Evolutionary conservation across 2,888 invertebrate species (phyloP).

Genomic region (Epinotia demarniana): DNA sequence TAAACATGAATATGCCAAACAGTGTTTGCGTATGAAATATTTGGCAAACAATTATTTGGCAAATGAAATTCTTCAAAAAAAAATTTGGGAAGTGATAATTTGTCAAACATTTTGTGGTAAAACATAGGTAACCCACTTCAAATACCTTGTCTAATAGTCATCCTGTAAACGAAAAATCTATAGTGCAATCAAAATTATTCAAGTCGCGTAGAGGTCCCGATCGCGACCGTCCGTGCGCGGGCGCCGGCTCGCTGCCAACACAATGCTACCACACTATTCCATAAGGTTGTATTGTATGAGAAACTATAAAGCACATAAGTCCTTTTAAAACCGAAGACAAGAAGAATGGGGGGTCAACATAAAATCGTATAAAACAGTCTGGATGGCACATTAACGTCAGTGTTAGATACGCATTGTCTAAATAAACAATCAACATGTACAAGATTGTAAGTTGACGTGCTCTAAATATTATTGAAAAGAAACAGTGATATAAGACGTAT

Average conservation of each 20-base stretch:
- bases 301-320: neutral
- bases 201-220: constrained; percentile 66
- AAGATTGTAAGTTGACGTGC: constrained; percentile 73
- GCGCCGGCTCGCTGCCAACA: constrained; percentile 71
- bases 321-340: neutral
- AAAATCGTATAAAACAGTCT: constrained; percentile 73
- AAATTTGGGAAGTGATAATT: too few relatives aligned
- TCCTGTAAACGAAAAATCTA: constrained; percentile 56
- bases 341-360: constrained; percentile 64
- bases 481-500: neutral
- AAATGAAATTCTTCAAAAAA: too few relatives aligned
- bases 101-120: too few relatives aligned
- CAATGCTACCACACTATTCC: constrained; percentile 49
- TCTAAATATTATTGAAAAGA: neutral
- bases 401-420: constrained; percentile 60
- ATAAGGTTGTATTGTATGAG: neutral
- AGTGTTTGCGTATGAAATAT: too few relatives aligned
- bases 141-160: constrained; percentile 50
- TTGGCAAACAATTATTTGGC: too few relatives aligned
- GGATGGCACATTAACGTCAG: constrained; percentile 64
- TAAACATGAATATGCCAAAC: too few relatives aligned
- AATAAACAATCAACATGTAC: constrained; percentile 77
- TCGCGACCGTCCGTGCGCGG: constrained; percentile 68
- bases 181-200: constrained; percentile 65
- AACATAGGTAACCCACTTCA: neutral